Evolutionary conservation across 2,113 vertebrate species (phyloP), one percentile per base, ranked within the genome.

Genomic region (Progne subis): DNA sequence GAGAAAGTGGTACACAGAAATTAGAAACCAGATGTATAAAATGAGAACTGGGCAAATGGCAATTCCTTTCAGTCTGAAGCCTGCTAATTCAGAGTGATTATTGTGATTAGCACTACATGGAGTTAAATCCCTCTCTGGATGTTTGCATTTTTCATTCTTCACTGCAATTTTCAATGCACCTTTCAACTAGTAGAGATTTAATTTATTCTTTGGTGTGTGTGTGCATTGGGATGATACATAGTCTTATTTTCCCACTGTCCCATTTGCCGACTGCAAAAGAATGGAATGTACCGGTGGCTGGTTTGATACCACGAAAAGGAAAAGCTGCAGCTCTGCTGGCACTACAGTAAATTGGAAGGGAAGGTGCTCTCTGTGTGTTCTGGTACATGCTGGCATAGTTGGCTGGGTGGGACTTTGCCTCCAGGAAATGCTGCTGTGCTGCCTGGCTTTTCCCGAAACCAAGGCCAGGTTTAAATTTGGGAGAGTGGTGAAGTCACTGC

Each of bases 131-230:
- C 6, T 82, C 14, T 65, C 65, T 31, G 16, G 34, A 21, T 55
- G 47, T 67, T 95, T 67, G 39, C 34, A 6, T 78, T 81, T 81
- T 82, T 86, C 14, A 39, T 57, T 92, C 71, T 86, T 80, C 57
- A 10, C 8, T 74, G 64, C 64, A 18, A 56, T 88, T 83, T 60
- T 8, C 1, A 81, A 70, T 63, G 69, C 18, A 16, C 39, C 34
- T 86, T 92, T 67, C 28, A 52, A 3, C 34, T 47, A 19, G 29
- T 8, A 46, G 16, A n/a, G 39, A 57, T 52, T 55, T 17, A 57
- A 67, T 49, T 94, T 76, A n/a, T 81, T 43, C 39, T 59, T 60
- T 24, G 72, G 34, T 34, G 20, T 39, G 23, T 28, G 16, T 10
- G 59, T 49, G 17, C n/a, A 7, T 8, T 60, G 57, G 39, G 37